phyloP scores from a whole-genome alignment of 2,113 vertebrate species.

The Anolis sagrei region DNA sequence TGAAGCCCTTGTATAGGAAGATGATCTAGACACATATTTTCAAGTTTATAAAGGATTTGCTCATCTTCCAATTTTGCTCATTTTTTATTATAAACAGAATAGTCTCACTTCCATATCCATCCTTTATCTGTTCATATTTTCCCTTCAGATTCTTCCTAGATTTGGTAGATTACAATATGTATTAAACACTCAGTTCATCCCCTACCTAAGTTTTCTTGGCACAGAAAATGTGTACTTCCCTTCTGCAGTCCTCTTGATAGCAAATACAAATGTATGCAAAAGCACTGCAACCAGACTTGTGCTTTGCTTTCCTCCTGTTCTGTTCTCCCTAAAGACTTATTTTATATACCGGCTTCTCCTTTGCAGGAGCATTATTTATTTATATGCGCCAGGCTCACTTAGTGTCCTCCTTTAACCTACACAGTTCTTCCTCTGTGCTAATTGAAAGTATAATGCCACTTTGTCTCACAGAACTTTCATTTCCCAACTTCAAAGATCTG shows the following conservation, averaged over 20 bases:
- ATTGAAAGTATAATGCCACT: not conserved
- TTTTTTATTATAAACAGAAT: not conserved
- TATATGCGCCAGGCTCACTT: not conserved
- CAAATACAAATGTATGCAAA: not conserved
- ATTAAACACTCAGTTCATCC: not conserved
- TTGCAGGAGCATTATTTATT: not conserved
- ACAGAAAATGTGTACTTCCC: not conserved
- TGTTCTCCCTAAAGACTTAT: not conserved
- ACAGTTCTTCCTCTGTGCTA: not conserved
- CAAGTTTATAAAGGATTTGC: not conserved
- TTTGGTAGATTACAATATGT: not conserved
- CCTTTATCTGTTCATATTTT: not conserved
- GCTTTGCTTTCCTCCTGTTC: not conserved
- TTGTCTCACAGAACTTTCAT: not conserved
- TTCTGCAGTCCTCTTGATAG: not conserved
- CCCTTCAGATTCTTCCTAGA: not conserved
- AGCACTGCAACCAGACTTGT: not conserved
- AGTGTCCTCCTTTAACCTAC: not conserved
- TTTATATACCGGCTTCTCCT: not conserved
- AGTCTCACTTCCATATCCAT: not conserved
- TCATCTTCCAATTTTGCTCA: not conserved
- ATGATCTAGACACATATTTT: not conserved
- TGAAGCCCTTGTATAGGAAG: too few relatives aligned
- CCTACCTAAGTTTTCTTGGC: slow-evolving; percentile 6
- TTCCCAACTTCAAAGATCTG: too few relatives aligned